phyloP scores from a whole-genome alignment of 2,888 invertebrate genomes.

The Pterobdella sp. region DNA sequence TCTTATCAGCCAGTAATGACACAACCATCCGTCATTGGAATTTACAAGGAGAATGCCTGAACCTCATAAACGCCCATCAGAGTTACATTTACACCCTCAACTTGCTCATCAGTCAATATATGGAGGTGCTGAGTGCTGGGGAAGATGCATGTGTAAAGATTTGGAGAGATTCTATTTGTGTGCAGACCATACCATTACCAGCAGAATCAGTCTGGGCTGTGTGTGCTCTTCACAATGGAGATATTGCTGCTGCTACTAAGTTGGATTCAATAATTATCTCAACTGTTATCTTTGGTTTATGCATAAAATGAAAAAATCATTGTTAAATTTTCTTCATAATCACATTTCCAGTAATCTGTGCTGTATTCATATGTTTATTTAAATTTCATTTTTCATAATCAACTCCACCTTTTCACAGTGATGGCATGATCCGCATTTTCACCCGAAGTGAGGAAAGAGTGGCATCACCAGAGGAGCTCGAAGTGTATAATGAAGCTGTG shows the following conservation, averaged over 20 bases:
- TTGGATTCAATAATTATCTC: slow-evolving; percentile 39
- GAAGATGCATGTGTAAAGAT: slow-evolving; percentile 70
- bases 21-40: slow-evolving; percentile 76
- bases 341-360: too few relatives aligned
- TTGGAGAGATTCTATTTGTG: slow-evolving; percentile 59
- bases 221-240: slow-evolving; percentile 70
- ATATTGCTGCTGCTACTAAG: slow-evolving; percentile 74
- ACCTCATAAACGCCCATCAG: slow-evolving; percentile 66
- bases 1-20: slow-evolving; percentile 88
- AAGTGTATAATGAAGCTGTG: slow-evolving; percentile 68
- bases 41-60: slow-evolving; percentile 64
- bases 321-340: too few relatives aligned
- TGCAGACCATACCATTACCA: slow-evolving; percentile 66
- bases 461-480: slow-evolving; percentile 60
- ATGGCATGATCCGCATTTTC: slow-evolving; percentile 78
- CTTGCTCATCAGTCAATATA: slow-evolving; percentile 51
- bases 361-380: too few relatives aligned
- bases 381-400: neutral
- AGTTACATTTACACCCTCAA: slow-evolving; percentile 71
- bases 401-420: slow-evolving; percentile 58
- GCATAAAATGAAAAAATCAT: too few relatives aligned
- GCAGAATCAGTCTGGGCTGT: slow-evolving; percentile 84
- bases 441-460: slow-evolving; percentile 59
- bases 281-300: too few relatives aligned
- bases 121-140: slow-evolving; percentile 72